phyloP scores from a whole-genome alignment of 2,888 invertebrate species.

The Drosophila rellima region DNA sequence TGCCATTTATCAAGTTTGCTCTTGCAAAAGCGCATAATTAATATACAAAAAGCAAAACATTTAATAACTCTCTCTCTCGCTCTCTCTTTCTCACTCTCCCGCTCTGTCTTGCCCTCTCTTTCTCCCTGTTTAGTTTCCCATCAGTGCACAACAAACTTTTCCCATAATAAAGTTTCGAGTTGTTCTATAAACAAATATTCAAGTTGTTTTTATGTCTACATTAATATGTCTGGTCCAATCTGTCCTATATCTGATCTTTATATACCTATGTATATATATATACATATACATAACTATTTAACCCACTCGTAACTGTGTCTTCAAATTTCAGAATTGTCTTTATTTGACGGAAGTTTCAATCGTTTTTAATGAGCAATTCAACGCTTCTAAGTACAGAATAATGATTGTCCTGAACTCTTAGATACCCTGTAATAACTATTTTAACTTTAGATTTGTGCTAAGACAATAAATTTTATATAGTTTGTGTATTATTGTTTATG shows the following conservation, averaged over 20 bases:
- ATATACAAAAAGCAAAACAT: slow-evolving; percentile 40
- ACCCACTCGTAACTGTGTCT: slow-evolving; percentile 2
- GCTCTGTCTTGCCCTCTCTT: not conserved
- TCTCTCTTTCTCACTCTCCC: not conserved
- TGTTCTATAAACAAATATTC: slow-evolving; percentile 2
- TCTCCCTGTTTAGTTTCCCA: not conserved
- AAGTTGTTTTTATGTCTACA: not conserved
- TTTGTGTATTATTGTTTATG: not conserved
- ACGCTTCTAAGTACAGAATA: not conserved
- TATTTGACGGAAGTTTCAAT: slow-evolving; percentile 70
- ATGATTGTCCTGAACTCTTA: not conserved
- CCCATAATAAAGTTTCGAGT: slow-evolving; percentile 4
- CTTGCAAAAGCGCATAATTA: slow-evolving; percentile 38
- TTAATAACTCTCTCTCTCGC: not conserved
- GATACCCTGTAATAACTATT: slow-evolving; percentile 2
- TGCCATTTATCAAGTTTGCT: slow-evolving; percentile 37
- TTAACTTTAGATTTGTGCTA: not conserved
- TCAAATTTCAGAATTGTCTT: slow-evolving; percentile 14
- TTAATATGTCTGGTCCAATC: not conserved
- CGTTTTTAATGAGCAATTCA: slow-evolving; percentile 66
- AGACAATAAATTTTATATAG: not conserved
- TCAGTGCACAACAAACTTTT: not conserved
- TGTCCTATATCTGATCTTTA: slow-evolving; percentile 18
- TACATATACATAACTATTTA: not conserved
- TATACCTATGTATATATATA: not conserved